Base-by-base conservation (phyloP, 1,140 invertebrate species). In the Bemisia tabaci region DNA sequence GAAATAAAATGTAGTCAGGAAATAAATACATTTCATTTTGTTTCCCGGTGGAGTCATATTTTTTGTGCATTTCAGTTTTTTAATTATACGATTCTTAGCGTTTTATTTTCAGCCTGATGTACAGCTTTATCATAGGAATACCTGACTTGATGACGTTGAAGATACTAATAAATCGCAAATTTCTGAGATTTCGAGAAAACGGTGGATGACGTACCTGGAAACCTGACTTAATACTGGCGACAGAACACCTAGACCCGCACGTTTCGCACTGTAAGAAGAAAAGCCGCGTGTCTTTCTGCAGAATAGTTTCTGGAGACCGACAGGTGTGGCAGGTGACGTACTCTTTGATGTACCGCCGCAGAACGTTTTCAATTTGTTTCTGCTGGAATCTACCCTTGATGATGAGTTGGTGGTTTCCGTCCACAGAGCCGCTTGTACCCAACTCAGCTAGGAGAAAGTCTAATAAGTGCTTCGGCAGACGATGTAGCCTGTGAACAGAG, bases 321-420 rank as follows among this genome's bases (percentile, higher is more conserved):
- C 97, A 99, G 23, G 97, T 99, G 76, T 99, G 96, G 83, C 97
- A 99, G 62, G 96, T 99, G 2, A 99, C 97, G 79, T 99, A 99
- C 84, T 99, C 97, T 80, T 95, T 94, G 78, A 97, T 98, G 78
- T 98, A 97, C 82, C 90, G 85, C 79, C 96, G 88, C 70, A 99
- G 84, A 17, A 99, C 97, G 82, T 96, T 98, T 82, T 99, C 97
- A 78, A 99, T 99, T 80, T 99, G 97, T 84, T 99, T 99, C 77
- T 98, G 95, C 79, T 98, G 97, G 79, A 99, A 99, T 76, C 95
- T 85, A 67, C 97, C 97, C 81, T 99, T 99, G 72, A 99, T 98
- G 73, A 99, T 98, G 21, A 99, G 82, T 76, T 98, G 95, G 78
- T 92, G 96, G 77, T 97, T 98, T 72, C 91, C 91, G 75, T 94